phyloP scores from a whole-genome alignment of 2,888 invertebrate genomes.

The Morpho deidamia region DNA sequence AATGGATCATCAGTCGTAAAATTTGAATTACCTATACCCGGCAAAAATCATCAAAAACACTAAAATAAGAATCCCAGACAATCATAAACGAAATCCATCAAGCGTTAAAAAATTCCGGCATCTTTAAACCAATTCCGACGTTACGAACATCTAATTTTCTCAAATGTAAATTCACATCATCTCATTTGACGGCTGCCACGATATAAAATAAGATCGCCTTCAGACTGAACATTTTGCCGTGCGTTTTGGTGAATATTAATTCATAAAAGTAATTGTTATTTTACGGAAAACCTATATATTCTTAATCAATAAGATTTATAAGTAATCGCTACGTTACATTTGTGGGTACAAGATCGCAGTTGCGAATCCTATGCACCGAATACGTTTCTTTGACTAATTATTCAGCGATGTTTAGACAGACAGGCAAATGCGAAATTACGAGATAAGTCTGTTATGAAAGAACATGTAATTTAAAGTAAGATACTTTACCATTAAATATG shows the following conservation, averaged over 20 bases:
- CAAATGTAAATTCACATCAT: conserved; percentile 32
- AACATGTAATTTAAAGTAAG: no score
- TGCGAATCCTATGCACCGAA: no score
- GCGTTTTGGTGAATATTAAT: background rate
- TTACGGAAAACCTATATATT: no score
- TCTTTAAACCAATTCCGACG: conserved; percentile 22
- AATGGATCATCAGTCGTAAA: background rate
- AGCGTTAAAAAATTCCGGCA: conserved; percentile 22
- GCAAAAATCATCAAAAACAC: conserved; percentile 4
- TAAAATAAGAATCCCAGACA: conserved; percentile 16
- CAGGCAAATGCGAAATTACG: no score
- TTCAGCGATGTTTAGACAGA: no score
- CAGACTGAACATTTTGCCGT: conserved; percentile 1
- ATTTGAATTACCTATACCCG: background rate
- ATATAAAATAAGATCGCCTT: conserved; percentile 22
- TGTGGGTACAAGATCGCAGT: no score
- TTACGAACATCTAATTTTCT: conserved; percentile 29
- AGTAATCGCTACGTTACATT: no score
- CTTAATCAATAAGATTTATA: no score
- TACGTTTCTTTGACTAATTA: no score
- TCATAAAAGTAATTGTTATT: no score
- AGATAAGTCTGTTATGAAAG: no score
- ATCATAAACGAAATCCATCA: conserved; percentile 25
- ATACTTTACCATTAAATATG: no score
- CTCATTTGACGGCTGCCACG: conserved; percentile 29